Conservation (phyloP, 2,797 vertebrate species). For the Onychomys torridus region DNA sequence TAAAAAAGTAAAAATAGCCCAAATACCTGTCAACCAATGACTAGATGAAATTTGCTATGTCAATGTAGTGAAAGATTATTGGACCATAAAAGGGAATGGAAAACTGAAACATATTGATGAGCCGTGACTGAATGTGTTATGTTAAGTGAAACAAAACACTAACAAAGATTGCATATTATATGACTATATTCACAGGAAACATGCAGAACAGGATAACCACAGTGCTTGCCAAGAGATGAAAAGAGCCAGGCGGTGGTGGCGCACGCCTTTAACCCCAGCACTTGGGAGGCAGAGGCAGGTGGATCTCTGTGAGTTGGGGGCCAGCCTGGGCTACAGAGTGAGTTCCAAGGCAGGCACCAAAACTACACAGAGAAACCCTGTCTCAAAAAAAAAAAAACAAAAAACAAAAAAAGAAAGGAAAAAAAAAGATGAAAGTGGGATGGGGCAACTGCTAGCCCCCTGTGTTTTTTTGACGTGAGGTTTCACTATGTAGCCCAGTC, state of each 20-base stretch:
- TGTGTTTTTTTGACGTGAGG: background rate
- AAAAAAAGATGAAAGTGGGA: fast-evolving
- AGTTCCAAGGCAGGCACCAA: too few relatives aligned
- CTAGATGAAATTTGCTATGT: background rate
- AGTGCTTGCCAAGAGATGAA: background rate
- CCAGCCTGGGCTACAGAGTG: too few relatives aligned
- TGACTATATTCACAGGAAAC: background rate
- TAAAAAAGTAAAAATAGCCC: background rate
- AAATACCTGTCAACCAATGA: background rate
- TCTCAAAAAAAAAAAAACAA: too few relatives aligned
- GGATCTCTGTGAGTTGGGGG: too few relatives aligned
- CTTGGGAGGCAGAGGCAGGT: too few relatives aligned
- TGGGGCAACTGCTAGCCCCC: too few relatives aligned
- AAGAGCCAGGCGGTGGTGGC: too few relatives aligned
- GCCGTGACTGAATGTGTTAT: background rate
- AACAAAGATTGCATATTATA: background rate
- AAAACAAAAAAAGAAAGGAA: too few relatives aligned
- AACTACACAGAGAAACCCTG: too few relatives aligned
- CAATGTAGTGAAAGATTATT: background rate
- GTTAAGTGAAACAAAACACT: background rate
- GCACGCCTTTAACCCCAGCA: too few relatives aligned
- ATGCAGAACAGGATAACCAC: background rate
- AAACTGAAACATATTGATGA: background rate
- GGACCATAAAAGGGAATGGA: background rate
- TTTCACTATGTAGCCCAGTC: background rate